A percentile compares a stretch with the other conserved stretches of the same genome.
phyloP scores from a whole-genome alignment of 2,113 vertebrate species.

The Hassar affinis region DNA sequence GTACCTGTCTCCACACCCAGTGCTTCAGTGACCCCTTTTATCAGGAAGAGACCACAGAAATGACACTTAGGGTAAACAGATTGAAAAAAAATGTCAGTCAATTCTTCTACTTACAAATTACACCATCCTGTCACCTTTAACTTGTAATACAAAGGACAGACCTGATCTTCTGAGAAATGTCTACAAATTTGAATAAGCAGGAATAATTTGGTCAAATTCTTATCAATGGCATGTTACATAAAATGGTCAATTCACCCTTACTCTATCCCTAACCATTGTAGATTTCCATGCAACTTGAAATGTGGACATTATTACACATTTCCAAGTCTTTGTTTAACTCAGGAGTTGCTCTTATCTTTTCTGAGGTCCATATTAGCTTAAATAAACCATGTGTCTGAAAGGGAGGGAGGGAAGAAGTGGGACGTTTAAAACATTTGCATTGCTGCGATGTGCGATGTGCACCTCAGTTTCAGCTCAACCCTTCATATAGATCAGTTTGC shows the following conservation, averaged over 20 bases:
- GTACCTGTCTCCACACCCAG: constrained; percentile 1
- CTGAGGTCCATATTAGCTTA: not conserved
- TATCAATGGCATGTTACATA: not conserved
- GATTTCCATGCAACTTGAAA: not conserved
- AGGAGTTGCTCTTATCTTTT: not conserved
- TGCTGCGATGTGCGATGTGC: not conserved
- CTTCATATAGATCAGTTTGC: not conserved
- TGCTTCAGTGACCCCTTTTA: constrained; percentile 54
- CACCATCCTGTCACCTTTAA: not conserved
- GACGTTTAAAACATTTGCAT: constrained; percentile 6
- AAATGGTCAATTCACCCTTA: not conserved
- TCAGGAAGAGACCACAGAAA: constrained; percentile 51
- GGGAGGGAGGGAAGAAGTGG: not conserved
- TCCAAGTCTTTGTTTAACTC: not conserved
- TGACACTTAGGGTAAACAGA: constrained; percentile 10
- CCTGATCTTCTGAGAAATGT: not conserved
- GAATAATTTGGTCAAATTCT: not conserved
- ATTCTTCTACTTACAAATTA: not conserved
- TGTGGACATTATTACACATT: not conserved
- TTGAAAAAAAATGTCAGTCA: not conserved
- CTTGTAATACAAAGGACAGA: not conserved
- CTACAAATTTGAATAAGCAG: not conserved
- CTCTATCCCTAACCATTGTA: not conserved
- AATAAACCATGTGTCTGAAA: constrained; percentile 1
- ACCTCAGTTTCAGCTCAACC: constrained; percentile 12